phyloP scores from a whole-genome alignment of 2,888 invertebrate species.

The Elegia similella region DNA sequence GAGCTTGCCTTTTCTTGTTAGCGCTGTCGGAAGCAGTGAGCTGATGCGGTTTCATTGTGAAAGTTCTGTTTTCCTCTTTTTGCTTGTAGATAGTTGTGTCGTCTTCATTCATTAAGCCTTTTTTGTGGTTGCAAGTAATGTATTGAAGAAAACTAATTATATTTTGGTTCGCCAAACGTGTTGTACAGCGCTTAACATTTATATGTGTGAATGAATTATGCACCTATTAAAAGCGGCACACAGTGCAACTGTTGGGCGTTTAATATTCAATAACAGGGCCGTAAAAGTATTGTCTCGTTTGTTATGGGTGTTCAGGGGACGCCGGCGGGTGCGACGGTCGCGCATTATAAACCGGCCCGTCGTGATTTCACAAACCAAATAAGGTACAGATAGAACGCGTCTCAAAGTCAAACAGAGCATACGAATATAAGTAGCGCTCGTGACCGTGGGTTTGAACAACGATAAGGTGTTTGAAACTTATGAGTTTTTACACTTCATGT shows the following conservation, averaged over 20 bases:
- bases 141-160: background rate
- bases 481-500: too few species aligned
- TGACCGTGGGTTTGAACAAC: too few species aligned
- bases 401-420: background rate
- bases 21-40: constrained; percentile 41
- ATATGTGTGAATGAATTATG: background rate
- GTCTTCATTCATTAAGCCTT: constrained; percentile 2
- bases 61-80: constrained; percentile 25
- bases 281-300: constrained; percentile 60
- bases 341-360: constrained; percentile 58
- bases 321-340: constrained; percentile 39
- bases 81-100: constrained; percentile 18
- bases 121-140: background rate
- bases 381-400: background rate
- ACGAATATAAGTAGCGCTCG: too few species aligned
- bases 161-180: background rate
- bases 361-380: constrained; percentile 51
- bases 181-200: background rate
- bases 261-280: constrained; percentile 71
- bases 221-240: constrained; percentile 25
- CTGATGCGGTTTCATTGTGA: constrained; percentile 34
- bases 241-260: constrained; percentile 44
- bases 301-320: constrained; percentile 52
- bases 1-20: constrained; percentile 52
- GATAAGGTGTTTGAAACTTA: too few species aligned